phyloP scores from a whole-genome alignment of 2,888 invertebrate species.

The Ametastegia equiseti region DNA sequence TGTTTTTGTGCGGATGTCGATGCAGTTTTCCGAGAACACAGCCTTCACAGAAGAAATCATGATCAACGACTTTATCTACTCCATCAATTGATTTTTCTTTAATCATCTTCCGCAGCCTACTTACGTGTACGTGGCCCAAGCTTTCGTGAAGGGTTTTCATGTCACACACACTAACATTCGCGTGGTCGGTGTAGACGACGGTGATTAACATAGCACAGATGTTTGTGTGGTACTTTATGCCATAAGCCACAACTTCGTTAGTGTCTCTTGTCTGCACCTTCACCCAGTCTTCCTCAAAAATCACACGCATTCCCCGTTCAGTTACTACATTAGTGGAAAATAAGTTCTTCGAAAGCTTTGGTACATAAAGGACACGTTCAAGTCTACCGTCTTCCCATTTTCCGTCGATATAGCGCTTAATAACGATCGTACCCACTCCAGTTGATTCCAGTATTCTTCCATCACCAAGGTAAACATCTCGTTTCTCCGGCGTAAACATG shows the following conservation, averaged over 20 bases:
- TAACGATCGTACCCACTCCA: slow-evolving; percentile 54
- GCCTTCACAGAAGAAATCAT: slow-evolving; percentile 56
- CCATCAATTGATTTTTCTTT: slow-evolving; percentile 37
- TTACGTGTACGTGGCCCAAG: slow-evolving; percentile 52
- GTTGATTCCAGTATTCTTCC: slow-evolving; percentile 51
- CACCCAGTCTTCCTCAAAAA: too few relatives aligned
- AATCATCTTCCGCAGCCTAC: slow-evolving; percentile 35
- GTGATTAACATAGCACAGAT: too few relatives aligned
- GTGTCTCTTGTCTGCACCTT: too few relatives aligned
- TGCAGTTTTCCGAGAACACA: slow-evolving; percentile 56
- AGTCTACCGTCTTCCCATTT: slow-evolving; percentile 52
- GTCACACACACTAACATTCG: slow-evolving; percentile 45
- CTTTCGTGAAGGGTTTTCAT: slow-evolving; percentile 56
- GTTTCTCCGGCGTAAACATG: slow-evolving; percentile 46
- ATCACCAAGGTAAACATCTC: slow-evolving; percentile 53
- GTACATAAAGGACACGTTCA: slow-evolving; percentile 57
- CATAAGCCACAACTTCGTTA: too few relatives aligned
- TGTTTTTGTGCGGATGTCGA: slow-evolving; percentile 53
- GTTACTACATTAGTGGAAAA: slow-evolving; percentile 54
- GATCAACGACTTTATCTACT: slow-evolving; percentile 37
- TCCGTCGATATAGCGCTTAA: slow-evolving; percentile 51
- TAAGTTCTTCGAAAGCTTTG: slow-evolving; percentile 55
- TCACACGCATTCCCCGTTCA: too few relatives aligned
- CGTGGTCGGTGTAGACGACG: too few relatives aligned
- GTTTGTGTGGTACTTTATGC: too few relatives aligned